Base-by-base conservation (phyloP, 2,113 vertebrate genomes). In the Eupsittula cactorum region DNA sequence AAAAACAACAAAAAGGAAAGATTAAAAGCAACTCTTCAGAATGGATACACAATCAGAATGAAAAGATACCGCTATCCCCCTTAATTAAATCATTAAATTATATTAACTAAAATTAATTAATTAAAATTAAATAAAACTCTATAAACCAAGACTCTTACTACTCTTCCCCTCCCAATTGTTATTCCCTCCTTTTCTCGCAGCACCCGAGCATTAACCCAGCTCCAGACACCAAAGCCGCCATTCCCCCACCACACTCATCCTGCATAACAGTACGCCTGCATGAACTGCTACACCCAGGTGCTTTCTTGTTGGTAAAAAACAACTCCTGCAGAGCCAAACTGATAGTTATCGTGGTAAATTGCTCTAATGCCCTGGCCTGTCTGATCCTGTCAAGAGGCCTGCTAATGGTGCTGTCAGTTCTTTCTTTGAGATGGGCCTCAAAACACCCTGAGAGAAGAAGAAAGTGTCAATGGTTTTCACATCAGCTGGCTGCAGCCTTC, bases 1-100 rank as follows among this genome's bases (percentile, higher is more conserved):
- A 68, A 91, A 71, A n/a, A 62, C 25, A 57, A 49, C 13, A 35
- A 49, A 70, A n/a, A 11, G 9, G 3, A 37, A 63, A 62, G 21
- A 91, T 81, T 46, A 91, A 29, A 91, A 73, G 60, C 39, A 71
- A 37, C 11, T 28, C 47, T 44, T 76, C 11, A 39, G 21, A 91
- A 73, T 1, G 7, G 39, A n/a, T 8, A 73, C 10, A 21, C 7
- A 71, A 53, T 10, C 11, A 39, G 37, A n/a, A 80, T 25, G 52
- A 60, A 46, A 74, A 46, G 0, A 10, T 21, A 60, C 0, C 4
- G 7, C 23, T 59, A 35, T 7, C n/a, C 16, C 23, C 20, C 44
- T 52, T 37, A 21, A 53, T 55, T 65, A 74, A 91, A 81, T 8
- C 39, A 55, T 55, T 55, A 49, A 24, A 49, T 25, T 49, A 55